phyloP scores from a whole-genome alignment of 2,113 vertebrate genomes.

The Cyprichromis sp. region DNA sequence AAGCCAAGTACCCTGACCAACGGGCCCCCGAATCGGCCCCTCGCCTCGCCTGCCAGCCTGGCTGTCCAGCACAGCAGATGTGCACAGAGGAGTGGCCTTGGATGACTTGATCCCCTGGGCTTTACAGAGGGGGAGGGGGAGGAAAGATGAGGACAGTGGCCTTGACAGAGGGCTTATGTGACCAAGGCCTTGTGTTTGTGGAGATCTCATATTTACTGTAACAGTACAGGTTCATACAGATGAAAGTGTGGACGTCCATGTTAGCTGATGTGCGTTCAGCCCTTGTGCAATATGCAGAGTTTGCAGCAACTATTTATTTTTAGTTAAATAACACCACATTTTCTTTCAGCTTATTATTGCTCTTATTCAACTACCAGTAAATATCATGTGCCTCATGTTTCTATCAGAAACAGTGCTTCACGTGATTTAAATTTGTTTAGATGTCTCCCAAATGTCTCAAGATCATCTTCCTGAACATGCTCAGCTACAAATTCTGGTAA shows the following conservation, averaged over 20 bases:
- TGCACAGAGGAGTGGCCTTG: constrained; percentile 64
- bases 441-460: background rate
- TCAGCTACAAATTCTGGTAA: background rate
- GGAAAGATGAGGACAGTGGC: constrained; percentile 29
- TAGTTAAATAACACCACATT: background rate
- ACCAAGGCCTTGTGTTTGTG: constrained; percentile 9
- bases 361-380: background rate
- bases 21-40: constrained; percentile 39
- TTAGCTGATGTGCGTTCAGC: background rate
- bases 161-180: constrained; percentile 37
- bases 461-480: background rate
- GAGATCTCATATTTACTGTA: background rate
- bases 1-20: constrained; percentile 51
- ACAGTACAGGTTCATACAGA: background rate
- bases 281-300: background rate
- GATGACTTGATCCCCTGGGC: constrained; percentile 54
- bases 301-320: background rate
- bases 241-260: background rate
- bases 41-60: constrained; percentile 44
- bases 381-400: background rate
- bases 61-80: constrained; percentile 71
- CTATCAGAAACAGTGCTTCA: background rate
- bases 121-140: constrained; percentile 17
- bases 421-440: background rate
- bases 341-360: background rate